These are phyloP conservation scores for Oryzias dopingdopingensis DNA, from an alignment of 2,797 vertebrate species.

Conservation along the genomic window DNA sequence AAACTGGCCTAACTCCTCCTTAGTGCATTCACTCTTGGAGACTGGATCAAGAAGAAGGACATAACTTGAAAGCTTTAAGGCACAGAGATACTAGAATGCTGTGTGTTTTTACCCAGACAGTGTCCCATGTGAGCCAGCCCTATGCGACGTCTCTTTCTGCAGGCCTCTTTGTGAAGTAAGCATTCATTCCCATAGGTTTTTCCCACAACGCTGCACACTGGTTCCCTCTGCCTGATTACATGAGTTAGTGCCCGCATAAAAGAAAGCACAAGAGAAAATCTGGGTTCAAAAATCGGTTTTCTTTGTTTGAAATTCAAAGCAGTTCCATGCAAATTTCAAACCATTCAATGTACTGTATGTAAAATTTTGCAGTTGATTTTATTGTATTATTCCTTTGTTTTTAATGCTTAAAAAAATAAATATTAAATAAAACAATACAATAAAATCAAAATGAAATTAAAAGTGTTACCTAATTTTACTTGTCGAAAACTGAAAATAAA, in stretches of 20 bases:
- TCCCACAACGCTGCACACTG: constrained; percentile 79
- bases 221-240: constrained; percentile 69
- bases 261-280: neutral
- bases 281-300: too few species aligned
- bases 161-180: constrained; percentile 77
- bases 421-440: too few species aligned
- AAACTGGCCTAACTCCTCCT: constrained; percentile 74
- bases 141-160: constrained; percentile 70
- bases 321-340: too few species aligned
- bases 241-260: constrained; percentile 20
- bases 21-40: constrained; percentile 59
- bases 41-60: constrained; percentile 53
- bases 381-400: too few species aligned
- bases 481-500: neutral
- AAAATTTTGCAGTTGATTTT: too few species aligned
- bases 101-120: constrained; percentile 68
- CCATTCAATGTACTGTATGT: too few species aligned
- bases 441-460: neutral
- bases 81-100: constrained; percentile 20
- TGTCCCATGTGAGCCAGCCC: constrained; percentile 71
- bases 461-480: neutral
- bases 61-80: constrained; percentile 10
- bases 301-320: too few species aligned
- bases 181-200: constrained; percentile 74
- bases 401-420: too few species aligned